Conservation (phyloP, 2,113 vertebrate species). For the Rallus limicola region DNA sequence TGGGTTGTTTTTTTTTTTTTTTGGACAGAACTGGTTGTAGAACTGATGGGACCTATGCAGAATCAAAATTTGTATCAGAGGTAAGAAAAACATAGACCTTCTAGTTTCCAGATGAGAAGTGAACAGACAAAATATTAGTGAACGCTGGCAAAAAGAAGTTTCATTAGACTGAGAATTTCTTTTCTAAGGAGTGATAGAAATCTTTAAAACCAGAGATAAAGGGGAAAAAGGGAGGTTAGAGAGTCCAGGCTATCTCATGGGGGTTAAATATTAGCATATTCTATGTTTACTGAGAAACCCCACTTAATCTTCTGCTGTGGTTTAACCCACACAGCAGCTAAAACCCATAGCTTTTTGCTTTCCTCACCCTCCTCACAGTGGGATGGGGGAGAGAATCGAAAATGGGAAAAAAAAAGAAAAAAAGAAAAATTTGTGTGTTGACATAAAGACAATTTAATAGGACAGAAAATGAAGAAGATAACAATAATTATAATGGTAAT, state of each 20-base stretch:
- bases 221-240: rapidly evolving
- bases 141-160: background rate
- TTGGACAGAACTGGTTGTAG: background rate
- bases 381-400: too few species aligned
- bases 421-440: too few species aligned
- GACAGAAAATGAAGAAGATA: too few species aligned
- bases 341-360: too few species aligned
- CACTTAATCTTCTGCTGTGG: background rate
- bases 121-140: background rate
- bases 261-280: background rate
- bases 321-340: too few species aligned
- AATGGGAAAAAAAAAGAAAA: too few species aligned
- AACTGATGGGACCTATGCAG: background rate
- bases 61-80: background rate
- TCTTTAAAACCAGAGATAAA: background rate
- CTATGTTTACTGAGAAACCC: background rate
- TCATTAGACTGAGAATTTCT: background rate
- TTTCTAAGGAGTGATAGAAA: background rate
- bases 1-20: background rate
- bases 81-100: background rate
- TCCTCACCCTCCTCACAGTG: too few species aligned
- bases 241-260: background rate
- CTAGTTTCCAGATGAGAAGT: background rate
- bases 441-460: too few species aligned
- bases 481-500: too few species aligned